Evolutionary conservation across 30 jellyfish, hydroid and myxozoan genomes (phyloP), one percentile per base, ranked within the genome.

Genomic region (Euphysa ruthae): DNA sequence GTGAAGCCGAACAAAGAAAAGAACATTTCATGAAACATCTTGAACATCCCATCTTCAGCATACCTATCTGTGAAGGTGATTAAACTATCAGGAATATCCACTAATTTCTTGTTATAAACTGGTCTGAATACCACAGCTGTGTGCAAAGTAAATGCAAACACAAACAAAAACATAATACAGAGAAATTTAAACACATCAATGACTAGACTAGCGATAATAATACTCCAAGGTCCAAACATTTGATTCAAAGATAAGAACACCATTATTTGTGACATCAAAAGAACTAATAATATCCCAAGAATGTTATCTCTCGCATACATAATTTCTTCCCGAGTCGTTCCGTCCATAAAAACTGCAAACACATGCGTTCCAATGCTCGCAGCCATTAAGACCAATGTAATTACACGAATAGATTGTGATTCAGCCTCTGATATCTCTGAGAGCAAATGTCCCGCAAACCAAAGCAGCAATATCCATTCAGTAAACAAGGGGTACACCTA

Each of bases 161-260:
- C 74, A 54, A 87, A 87, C 46, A 87, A 68, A 71, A 79, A 16
- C 62, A 87, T 83, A 57, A 87, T 87, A 49, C 79, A 87, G 26
- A 87, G 86, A 38, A 87, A 87, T 61, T 92, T 76, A 14, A 73
- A 51, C 75, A 87, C 69, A 55, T 87, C 97, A 49, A 63, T 82
- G 49, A 87, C 57, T 75, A 87, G 70, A 30, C 92, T 77, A 3
- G 75, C 92, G 76, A 87, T 87, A 61, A 87, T 87, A 70, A 78
- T 72, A 31, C 92, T 70, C 97, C 97, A 87, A 10, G 97, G 97
- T 6, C 97, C 97, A 49, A 87, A 87, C 30, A 87, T 70, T 55
- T 87, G 94, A 56, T 78, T 84, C 52, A 87, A 69, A 6, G 97
- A 87, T n/a, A 87, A 81, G 50, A 78, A 87, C 26, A 76, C 94